Evolutionary conservation across 2,888 invertebrate species (phyloP).

Genomic region (Lypha dubia): DNA sequence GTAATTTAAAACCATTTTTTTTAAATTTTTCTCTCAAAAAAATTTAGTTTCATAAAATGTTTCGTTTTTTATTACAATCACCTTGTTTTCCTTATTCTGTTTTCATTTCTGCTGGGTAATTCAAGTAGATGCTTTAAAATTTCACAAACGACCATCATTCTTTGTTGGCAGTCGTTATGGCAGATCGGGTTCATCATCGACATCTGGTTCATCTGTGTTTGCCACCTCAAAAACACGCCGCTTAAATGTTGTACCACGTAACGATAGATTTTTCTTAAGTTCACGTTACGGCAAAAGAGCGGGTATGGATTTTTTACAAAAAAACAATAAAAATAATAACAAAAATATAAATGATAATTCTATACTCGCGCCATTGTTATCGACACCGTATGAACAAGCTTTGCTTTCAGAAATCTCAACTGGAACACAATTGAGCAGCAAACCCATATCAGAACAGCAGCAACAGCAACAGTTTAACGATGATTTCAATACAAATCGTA

Average conservation of each 20-base stretch:
- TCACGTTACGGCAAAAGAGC: constrained; percentile 83
- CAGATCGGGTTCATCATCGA: constrained; percentile 76
- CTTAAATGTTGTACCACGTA: constrained; percentile 82
- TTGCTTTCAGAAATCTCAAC: constrained; percentile 71
- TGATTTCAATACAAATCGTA: constrained; percentile 38
- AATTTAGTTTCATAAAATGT: not conserved
- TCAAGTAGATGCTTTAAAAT: constrained; percentile 71
- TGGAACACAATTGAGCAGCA: constrained; percentile 68
- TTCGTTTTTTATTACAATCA: constrained; percentile 4
- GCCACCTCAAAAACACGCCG: constrained; percentile 79
- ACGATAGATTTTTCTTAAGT: constrained; percentile 83
- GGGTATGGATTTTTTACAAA: constrained; percentile 67
- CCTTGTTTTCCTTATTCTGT: constrained; percentile 26
- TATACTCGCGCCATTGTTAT: constrained; percentile 52
- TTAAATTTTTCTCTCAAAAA: not conserved
- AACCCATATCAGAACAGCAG: constrained; percentile 41
- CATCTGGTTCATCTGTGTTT: constrained; percentile 70
- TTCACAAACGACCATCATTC: constrained; percentile 82
- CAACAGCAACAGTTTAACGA: constrained; percentile 24
- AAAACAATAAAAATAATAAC: constrained; percentile 47
- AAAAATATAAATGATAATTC: constrained; percentile 51
- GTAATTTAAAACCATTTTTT: constrained; percentile 38
- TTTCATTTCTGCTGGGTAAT: constrained; percentile 23
- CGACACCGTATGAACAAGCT: constrained; percentile 71
- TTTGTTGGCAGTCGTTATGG: constrained; percentile 84